phyloP scores from a whole-genome alignment of 2,888 invertebrate genomes.

The Ophion obscuratus region DNA sequence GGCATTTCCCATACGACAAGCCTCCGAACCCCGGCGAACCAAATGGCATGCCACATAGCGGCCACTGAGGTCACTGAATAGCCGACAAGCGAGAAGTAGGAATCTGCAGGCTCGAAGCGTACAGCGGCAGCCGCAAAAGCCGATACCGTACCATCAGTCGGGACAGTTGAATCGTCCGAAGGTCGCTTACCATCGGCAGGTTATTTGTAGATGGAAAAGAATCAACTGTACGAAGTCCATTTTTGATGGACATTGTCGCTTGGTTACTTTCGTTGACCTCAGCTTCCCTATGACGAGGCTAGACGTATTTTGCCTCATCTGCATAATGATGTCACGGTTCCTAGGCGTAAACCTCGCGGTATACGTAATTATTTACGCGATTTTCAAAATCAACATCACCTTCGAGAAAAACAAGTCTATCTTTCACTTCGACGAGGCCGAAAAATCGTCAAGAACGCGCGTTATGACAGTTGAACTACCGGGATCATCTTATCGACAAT shows the following conservation, averaged over 20 bases:
- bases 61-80: conserved; percentile 41
- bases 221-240: too few relatives aligned
- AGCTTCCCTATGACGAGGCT: conserved; percentile 37
- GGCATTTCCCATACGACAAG: background rate
- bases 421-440: background rate
- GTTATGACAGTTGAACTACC: background rate
- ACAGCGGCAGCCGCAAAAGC: background rate
- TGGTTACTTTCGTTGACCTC: conserved; percentile 50
- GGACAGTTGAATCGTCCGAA: background rate
- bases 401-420: conserved; percentile 3
- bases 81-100: conserved; percentile 40
- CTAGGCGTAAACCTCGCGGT: conserved; percentile 17
- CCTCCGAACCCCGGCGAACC: conserved; percentile 28
- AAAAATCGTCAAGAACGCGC: background rate
- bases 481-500: background rate
- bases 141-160: conserved; percentile 5
- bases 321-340: conserved; percentile 49
- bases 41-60: background rate
- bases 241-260: background rate
- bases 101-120: background rate
- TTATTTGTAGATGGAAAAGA: conserved; percentile 1
- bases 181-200: conserved; percentile 54
- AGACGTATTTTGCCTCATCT: conserved; percentile 29
- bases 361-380: conserved; percentile 20
- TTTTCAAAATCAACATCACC: conserved; percentile 34